Base-by-base conservation (phyloP, 37 sponge, comb jelly and placozoan genomes). In the Chondrilla cf. caribensis region DNA sequence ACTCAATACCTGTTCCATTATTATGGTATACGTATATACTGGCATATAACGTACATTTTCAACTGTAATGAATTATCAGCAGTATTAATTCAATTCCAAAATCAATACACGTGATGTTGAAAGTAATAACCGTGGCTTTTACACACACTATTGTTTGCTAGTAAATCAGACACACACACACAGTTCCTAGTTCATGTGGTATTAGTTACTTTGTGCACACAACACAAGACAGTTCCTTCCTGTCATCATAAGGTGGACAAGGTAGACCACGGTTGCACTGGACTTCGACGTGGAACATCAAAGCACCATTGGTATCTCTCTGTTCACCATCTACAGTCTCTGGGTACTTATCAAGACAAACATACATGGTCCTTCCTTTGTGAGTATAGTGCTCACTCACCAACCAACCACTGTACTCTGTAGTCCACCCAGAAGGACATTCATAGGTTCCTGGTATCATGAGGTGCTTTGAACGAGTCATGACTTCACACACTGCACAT, bases 321-420 rank as follows among this genome's bases (percentile, higher is more conserved):
- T 36, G 18, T 25, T 28, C 78, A 25, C 84, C 84, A 37, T 79
- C 59, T 57, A 88, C 28, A 37, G 75, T 29, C 2, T 83, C 80
- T 7, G 79, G 79, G 54, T 83, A 59, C 33, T 83, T 83, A 54
- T 88, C 88, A 32, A 88, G 84, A 88, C 88, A 88, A 55, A 67
- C 73, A 60, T 43, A 88, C 39, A 51, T 79, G 42, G 72, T 58
- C 28, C 75, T 79, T 11, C 54, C 44, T 58, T 80, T 80, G 62
- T 59, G 42, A 11, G 28, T 35, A 22, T 58, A 33, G 38, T 81
- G 66, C 7, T 0, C 59, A n/a, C 78, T 44, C 88, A 88, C 83
- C 22, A 88, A 68, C 54, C 83, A 88, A 26, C 88, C 88, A 73
- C 24, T 60, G 84, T 88, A 88, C 79, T 88, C 88, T 35, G 7